These are phyloP conservation scores for Neofelis nebulosa DNA, from an alignment of 2,113 vertebrate species.

Conservation along the genomic window DNA sequence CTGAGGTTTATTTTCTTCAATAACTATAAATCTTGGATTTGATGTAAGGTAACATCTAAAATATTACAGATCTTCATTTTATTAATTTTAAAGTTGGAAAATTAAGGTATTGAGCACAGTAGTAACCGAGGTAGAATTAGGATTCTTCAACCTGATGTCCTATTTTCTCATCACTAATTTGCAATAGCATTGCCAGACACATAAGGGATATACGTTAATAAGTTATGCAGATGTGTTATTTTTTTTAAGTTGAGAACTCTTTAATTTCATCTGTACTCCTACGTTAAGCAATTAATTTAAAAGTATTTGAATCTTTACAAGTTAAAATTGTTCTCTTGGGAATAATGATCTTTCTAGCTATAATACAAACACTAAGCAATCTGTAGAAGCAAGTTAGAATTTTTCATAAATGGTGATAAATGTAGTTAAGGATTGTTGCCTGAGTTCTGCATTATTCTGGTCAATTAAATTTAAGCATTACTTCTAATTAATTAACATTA, in stretches of 20 bases:
- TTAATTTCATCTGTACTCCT: slow-evolving; percentile 17
- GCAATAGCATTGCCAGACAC: neutral
- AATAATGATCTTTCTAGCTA: slow-evolving; percentile 34
- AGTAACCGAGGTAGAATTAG: neutral
- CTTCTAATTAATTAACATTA: slow-evolving; percentile 80
- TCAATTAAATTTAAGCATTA: slow-evolving; percentile 66
- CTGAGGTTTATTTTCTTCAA: neutral
- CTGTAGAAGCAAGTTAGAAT: slow-evolving; percentile 5
- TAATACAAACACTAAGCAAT: neutral
- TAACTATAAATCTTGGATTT: slow-evolving; percentile 29
- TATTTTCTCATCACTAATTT: slow-evolving; percentile 31
- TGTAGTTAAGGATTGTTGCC: slow-evolving; percentile 58
- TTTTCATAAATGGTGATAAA: slow-evolving; percentile 53
- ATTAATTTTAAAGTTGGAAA: neutral
- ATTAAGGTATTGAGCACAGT: neutral
- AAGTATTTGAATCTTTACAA: neutral
- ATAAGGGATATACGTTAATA: neutral
- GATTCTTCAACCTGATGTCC: neutral
- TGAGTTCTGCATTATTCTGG: slow-evolving; percentile 69
- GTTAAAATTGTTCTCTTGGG: neutral
- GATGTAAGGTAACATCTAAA: slow-evolving; percentile 26
- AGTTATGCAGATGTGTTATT: neutral
- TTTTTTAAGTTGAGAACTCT: slow-evolving; percentile 14
- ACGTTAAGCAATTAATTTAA: neutral
- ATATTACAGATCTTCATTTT: slow-evolving; percentile 4